Percentiles rank a stretch among this genome's conserved stretches.
Evolutionary conservation across 2,888 invertebrate genomes (phyloP).

Genomic region (Drosophila suboccidentalis): DNA sequence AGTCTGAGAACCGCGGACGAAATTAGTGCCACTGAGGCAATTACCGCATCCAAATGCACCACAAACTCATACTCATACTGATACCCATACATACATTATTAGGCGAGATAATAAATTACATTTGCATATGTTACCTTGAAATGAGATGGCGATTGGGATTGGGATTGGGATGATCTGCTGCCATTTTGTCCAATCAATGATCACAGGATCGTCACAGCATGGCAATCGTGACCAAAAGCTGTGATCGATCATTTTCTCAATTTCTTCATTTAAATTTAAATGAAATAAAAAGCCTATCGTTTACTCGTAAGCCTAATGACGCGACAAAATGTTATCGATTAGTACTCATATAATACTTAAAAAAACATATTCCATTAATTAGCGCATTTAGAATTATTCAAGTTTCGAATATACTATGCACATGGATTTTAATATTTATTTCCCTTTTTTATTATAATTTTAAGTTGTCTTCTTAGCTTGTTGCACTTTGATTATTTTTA

Average conservation of each 20-base stretch:
- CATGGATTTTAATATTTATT: no score
- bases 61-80: conserved; percentile 16
- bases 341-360: no score
- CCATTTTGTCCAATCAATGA: conserved; percentile 39
- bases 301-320: no score
- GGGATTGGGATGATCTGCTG: conserved; percentile 18
- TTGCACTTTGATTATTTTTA: not conserved
- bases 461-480: not conserved
- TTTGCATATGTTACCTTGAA: conserved; percentile 15
- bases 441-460: not conserved
- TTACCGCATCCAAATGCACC: conserved; percentile 55
- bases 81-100: not conserved
- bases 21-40: conserved; percentile 56
- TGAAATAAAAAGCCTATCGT: no score
- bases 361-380: no score
- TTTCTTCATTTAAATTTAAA: not conserved
- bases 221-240: conserved; percentile 22
- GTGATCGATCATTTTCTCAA: conserved; percentile 38
- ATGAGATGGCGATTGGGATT: not conserved
- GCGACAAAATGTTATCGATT: no score
- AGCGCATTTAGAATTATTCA: no score
- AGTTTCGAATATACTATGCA: no score
- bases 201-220: conserved; percentile 47
- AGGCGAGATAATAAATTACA: conserved; percentile 40
- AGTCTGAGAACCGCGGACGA: conserved; percentile 54